Base-by-base conservation (phyloP, 2,797 vertebrate genomes). In the Valencia hispanica region DNA sequence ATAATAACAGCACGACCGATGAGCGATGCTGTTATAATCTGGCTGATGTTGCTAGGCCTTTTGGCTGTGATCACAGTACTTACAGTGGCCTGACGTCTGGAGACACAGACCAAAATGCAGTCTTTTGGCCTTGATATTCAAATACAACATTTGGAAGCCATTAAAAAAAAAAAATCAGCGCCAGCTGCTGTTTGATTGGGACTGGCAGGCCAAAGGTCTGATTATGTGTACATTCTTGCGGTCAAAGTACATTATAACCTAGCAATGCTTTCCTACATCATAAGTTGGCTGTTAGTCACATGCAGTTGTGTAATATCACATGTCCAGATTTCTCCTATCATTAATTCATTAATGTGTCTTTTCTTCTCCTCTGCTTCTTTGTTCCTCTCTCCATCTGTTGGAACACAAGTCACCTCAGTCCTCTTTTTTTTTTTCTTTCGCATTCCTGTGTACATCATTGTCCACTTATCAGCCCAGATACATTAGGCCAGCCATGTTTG, bases 41-140 rank as follows among this genome's bases (percentile, higher is more conserved):
- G 59, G 34, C 76, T 79, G 73, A 77, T 86, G 84, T 79, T 81
- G 61, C 84, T 65, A 84, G 91, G 88, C 87, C 86, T 70, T 30
- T 72, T 72, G 79, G 70, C 84, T 72, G 63, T 90, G 73, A 83
- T 90, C 83, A 74, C 25, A 50, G 77, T 68, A 53, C 76, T 74
- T 51, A 65, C 32, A 43, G 66, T 65, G 59, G 53, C 59, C 70
- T 77, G 70, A 71, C 12, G 73, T 75, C 75, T 75, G 78, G 75
- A 69, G 55, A 70, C 72, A 76, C 32, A 12, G 41, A 50, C 17
- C 25, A 73, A 73, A 68, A 74, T 51, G 72, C 68, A n/a, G 11
- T 45, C 0, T 77, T 82, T 55, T 81, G 51, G 36, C 39, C 71
- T 70, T 68, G 18, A 41, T 74, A 66, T 72, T 0, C 20, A 77